A percentile compares a stretch with the other conserved stretches of the same genome.
Evolutionary conservation across 2,888 invertebrate genomes (phyloP).

Genomic region (Nomada lathburiana): DNA sequence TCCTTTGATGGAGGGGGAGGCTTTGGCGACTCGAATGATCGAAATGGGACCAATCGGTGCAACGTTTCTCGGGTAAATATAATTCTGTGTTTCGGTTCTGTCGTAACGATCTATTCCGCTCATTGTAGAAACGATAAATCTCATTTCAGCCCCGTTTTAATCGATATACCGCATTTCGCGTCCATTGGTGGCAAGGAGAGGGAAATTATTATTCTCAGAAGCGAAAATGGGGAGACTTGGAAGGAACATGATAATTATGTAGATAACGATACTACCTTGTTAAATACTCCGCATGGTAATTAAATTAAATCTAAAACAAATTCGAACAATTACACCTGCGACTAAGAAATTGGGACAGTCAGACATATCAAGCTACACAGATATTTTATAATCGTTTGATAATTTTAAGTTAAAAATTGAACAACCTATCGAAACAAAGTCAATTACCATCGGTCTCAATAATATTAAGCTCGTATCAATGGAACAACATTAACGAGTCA

Average conservation of each 20-base stretch:
- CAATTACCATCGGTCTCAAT: too few species aligned
- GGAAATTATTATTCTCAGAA: slow-evolving; percentile 97
- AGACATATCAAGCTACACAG: too few species aligned
- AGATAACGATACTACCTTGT: slow-evolving; percentile 86
- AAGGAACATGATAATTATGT: slow-evolving; percentile 93
- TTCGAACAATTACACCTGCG: neutral
- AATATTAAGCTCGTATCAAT: too few species aligned
- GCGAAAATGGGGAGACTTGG: slow-evolving; percentile 99
- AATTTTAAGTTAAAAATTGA: too few species aligned
- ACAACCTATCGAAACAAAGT: too few species aligned
- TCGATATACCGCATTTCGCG: slow-evolving; percentile 99
- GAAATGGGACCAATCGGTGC: slow-evolving; percentile 98
- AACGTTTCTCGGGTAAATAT: slow-evolving; percentile 95
- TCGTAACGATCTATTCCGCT: neutral
- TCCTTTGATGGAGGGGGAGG: slow-evolving; percentile 99
- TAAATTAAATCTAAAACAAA: neutral
- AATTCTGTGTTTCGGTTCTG: neutral
- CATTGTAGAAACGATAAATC: neutral
- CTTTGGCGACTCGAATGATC: slow-evolving; percentile 96
- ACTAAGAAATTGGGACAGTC: too few species aligned
- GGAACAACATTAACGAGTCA: too few species aligned
- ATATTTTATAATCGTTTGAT: too few species aligned
- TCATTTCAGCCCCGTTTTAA: slow-evolving; percentile 91
- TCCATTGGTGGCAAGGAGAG: slow-evolving; percentile 96
- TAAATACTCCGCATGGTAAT: slow-evolving; percentile 90